Conservation (phyloP, 2,888 invertebrate species). For the Eumerus sabulonum region DNA sequence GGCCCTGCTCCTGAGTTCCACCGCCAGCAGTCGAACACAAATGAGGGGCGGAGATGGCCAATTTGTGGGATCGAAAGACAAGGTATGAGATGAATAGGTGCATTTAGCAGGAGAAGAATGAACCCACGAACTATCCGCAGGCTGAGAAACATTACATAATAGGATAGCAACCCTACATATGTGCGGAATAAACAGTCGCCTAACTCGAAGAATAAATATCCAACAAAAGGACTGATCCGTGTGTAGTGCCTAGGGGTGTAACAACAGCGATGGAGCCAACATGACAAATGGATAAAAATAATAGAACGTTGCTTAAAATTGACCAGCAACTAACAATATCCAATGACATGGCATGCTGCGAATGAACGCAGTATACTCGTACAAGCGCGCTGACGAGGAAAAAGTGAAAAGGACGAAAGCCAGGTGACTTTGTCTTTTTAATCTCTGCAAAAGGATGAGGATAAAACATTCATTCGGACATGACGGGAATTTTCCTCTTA, state of each 20-base stretch:
- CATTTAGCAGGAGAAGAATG: too few relatives aligned
- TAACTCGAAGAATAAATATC: slow-evolving; percentile 52
- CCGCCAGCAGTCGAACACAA: too few relatives aligned
- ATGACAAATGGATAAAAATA: slow-evolving; percentile 44
- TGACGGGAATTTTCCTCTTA: slow-evolving; percentile 27
- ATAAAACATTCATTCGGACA: slow-evolving; percentile 47
- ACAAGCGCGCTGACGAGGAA: neutral
- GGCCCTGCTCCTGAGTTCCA: too few relatives aligned
- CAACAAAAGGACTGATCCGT: slow-evolving; percentile 40
- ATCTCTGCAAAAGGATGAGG: slow-evolving; percentile 60
- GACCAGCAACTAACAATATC: slow-evolving; percentile 21
- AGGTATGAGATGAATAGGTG: too few relatives aligned
- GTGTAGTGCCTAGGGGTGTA: slow-evolving; percentile 18
- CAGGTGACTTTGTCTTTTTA: slow-evolving; percentile 57
- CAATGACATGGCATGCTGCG: slow-evolving; percentile 13
- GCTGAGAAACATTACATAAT: too few relatives aligned
- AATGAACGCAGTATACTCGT: too few relatives aligned
- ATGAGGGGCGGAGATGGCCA: too few relatives aligned
- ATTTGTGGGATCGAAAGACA: too few relatives aligned
- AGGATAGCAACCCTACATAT: too few relatives aligned
- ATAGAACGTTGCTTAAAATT: slow-evolving; percentile 20
- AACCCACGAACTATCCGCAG: too few relatives aligned
- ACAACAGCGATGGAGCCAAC: neutral
- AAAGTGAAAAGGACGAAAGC: neutral
- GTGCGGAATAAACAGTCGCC: too few relatives aligned